Evolutionary conservation across 1,140 invertebrate genomes (phyloP).

Genomic region (Zaprionus nigranus): DNA sequence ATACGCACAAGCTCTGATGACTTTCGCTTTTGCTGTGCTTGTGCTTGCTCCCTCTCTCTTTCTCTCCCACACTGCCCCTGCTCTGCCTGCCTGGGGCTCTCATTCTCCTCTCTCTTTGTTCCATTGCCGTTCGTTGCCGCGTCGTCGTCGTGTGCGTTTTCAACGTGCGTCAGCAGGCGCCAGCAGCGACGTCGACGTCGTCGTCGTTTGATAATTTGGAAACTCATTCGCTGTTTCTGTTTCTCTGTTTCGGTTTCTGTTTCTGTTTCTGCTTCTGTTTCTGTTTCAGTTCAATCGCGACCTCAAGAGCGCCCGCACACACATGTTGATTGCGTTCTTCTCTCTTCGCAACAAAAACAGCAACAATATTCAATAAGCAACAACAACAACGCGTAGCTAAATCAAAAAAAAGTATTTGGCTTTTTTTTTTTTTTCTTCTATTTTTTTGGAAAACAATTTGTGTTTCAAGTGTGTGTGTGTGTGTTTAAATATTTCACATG

Average conservation of each 20-base stretch:
- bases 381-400: constrained; percentile 30
- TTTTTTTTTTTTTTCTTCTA: constrained; percentile 5
- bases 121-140: constrained; percentile 37
- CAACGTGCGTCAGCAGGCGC: constrained; percentile 32
- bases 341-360: constrained; percentile 30
- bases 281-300: constrained; percentile 69
- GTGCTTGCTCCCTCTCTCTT: constrained; percentile 19
- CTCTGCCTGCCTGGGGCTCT: not conserved
- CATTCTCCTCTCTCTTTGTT: constrained; percentile 10
- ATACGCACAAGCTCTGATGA: constrained; percentile 46
- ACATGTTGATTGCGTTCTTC: constrained; percentile 39
- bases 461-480: constrained; percentile 26
- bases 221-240: constrained; percentile 43
- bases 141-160: constrained; percentile 23
- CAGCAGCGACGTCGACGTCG: constrained; percentile 11
- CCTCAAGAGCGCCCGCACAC: constrained; percentile 68
- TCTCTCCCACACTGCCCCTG: constrained; percentile 3
- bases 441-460: constrained; percentile 12
- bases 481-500: constrained; percentile 43
- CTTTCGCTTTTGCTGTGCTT: constrained; percentile 48
- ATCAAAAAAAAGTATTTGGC: constrained; percentile 26
- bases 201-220: constrained; percentile 43
- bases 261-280: constrained; percentile 57
- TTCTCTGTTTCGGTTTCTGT: constrained; percentile 57
- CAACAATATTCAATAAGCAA: constrained; percentile 3